phyloP scores from a whole-genome alignment of 2,888 invertebrate species.

The Euphydryas editha region DNA sequence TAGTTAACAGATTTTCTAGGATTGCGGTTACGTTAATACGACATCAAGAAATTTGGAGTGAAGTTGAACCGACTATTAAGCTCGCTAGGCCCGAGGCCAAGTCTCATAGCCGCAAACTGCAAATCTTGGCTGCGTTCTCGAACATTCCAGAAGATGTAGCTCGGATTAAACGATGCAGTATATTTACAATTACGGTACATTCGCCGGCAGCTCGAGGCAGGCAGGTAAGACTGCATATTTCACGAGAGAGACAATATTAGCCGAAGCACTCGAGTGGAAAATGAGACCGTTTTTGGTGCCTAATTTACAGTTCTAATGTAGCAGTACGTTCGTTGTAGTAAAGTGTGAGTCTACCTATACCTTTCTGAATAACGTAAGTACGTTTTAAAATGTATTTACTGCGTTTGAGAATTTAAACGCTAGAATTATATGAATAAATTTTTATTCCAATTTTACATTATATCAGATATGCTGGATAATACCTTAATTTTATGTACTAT shows the following conservation, averaged over 20 bases:
- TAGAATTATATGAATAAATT: constrained; percentile 50
- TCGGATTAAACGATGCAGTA: constrained; percentile 79
- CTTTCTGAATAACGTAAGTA: constrained; percentile 48
- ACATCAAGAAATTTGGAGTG: constrained; percentile 59
- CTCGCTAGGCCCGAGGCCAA: constrained; percentile 76
- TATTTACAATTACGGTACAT: constrained; percentile 80
- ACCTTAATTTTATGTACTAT: not conserved
- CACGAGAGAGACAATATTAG: constrained; percentile 80
- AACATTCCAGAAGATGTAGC: constrained; percentile 81
- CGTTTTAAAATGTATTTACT: constrained; percentile 65
- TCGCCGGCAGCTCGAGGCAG: constrained; percentile 57
- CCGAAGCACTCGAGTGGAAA: constrained; percentile 85
- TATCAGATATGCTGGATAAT: not conserved
- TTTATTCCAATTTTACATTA: constrained; percentile 28
- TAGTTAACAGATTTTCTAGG: constrained; percentile 37
- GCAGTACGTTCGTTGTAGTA: constrained; percentile 63
- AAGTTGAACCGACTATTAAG: constrained; percentile 73
- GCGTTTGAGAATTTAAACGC: constrained; percentile 63
- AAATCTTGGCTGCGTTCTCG: constrained; percentile 80
- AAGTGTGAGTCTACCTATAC: constrained; percentile 59
- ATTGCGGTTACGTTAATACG: constrained; percentile 46
- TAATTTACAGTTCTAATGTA: constrained; percentile 78
- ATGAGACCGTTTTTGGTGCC: constrained; percentile 78
- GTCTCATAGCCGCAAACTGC: constrained; percentile 70
- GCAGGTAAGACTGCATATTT: constrained; percentile 80